phyloP scores from a whole-genome alignment of 1,140 invertebrate genomes.

The Cryptotermes secundus region DNA sequence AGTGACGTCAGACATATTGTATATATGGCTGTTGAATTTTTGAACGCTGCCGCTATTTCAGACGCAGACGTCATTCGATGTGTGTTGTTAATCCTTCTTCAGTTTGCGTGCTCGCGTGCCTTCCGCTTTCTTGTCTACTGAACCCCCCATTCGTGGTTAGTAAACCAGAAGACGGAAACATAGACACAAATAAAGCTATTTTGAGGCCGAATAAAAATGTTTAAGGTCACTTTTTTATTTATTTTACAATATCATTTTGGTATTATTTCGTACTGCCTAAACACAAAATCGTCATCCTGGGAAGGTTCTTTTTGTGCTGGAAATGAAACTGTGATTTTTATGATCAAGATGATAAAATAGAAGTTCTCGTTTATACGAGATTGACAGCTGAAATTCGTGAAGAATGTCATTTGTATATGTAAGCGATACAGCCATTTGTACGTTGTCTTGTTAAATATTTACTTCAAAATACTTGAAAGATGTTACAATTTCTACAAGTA shows the following conservation, averaged over 20 bases:
- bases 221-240: background rate
- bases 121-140: background rate
- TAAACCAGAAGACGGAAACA: background rate
- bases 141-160: background rate
- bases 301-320: no score
- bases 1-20: background rate
- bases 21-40: slow-evolving; percentile 8
- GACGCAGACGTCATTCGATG: slow-evolving; percentile 8
- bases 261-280: background rate
- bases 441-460: no score
- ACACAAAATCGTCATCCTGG: no score
- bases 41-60: slow-evolving; percentile 8
- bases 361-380: no score
- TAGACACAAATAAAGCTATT: background rate
- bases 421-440: no score
- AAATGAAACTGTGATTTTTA: no score
- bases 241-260: background rate
- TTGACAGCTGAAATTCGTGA: no score
- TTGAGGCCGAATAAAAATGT: background rate
- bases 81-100: background rate
- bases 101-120: background rate
- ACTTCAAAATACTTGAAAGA: no score
- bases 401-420: no score
- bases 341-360: no score
- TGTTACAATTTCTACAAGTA: no score